phyloP scores from a whole-genome alignment of 2,797 vertebrate species.

The Forpus xanthops region DNA sequence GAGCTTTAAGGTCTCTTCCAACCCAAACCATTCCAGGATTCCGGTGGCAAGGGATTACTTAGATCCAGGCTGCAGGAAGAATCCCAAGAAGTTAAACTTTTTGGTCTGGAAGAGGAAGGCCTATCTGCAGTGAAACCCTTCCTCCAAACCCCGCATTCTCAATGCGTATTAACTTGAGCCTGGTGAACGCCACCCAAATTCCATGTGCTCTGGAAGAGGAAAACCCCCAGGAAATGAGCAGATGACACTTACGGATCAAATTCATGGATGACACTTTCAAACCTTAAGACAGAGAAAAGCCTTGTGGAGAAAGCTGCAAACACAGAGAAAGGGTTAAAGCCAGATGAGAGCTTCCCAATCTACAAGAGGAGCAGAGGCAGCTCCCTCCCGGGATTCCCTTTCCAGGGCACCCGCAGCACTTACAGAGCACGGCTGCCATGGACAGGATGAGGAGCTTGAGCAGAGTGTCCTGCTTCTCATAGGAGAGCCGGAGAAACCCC shows the following conservation, averaged over 20 bases:
- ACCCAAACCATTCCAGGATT: not conserved
- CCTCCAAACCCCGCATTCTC: not conserved
- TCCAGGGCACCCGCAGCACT: constrained; percentile 68
- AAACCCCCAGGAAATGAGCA: not conserved
- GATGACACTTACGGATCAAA: constrained; percentile 93
- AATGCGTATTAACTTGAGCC: rapidly evolving
- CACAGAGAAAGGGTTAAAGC: not conserved
- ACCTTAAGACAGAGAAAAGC: constrained; percentile 95
- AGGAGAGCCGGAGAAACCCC: constrained; percentile 95
- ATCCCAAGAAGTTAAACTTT: not conserved
- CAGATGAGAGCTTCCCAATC: not conserved
- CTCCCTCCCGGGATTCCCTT: not conserved
- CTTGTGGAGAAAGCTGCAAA: constrained; percentile 93
- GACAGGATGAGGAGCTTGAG: constrained; percentile 98
- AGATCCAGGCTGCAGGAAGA: not conserved
- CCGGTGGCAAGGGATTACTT: not conserved
- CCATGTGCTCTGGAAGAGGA: rapidly evolving
- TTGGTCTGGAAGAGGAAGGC: not conserved
- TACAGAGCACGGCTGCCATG: constrained; percentile 96
- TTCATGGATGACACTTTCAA: constrained; percentile 99
- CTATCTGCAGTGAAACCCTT: not conserved
- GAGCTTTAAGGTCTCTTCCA: not conserved
- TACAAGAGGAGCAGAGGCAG: not conserved
- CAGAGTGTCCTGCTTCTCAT: constrained; percentile 99
- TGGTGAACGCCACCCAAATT: no score